Percentiles rank a stretch among this genome's conserved stretches.
Evolutionary conservation across 2,888 invertebrate species (phyloP).

Genomic region (Byasa hedistus): DNA sequence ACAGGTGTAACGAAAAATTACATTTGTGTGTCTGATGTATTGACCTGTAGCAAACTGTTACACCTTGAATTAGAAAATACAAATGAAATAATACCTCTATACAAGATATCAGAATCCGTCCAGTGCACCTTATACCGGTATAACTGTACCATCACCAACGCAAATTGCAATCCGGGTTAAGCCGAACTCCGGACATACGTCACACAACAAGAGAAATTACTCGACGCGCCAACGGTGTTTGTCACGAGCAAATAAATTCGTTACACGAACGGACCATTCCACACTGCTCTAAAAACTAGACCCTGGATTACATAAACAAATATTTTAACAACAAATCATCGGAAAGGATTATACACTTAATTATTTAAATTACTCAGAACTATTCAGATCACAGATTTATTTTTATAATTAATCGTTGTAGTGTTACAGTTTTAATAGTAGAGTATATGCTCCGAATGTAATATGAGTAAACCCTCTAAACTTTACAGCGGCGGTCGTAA

Average conservation of each 20-base stretch:
- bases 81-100: not conserved
- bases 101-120: not conserved
- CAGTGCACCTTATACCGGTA: not conserved
- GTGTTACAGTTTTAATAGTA: not conserved
- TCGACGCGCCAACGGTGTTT: constrained; percentile 11
- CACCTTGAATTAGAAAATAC: too few relatives aligned
- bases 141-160: constrained; percentile 11
- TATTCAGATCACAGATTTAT: too few relatives aligned
- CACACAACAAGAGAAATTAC: constrained; percentile 12
- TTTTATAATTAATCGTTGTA: too few relatives aligned
- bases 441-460: constrained; percentile 14
- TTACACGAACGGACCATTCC: constrained; percentile 17
- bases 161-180: constrained; percentile 7
- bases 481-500: constrained; percentile 14
- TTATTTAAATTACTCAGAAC: too few relatives aligned
- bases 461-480: constrained; percentile 20
- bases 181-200: constrained; percentile 6
- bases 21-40: too few relatives aligned
- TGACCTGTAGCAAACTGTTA: too few relatives aligned
- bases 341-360: too few relatives aligned
- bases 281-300: not conserved
- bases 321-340: too few relatives aligned
- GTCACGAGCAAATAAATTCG: constrained; percentile 24
- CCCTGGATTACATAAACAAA: too few relatives aligned
- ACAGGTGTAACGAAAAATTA: too few relatives aligned